Evolutionary conservation across 1,140 invertebrate species (phyloP), one percentile per base, ranked within the genome.

Genomic region (Musca vetustissima): DNA sequence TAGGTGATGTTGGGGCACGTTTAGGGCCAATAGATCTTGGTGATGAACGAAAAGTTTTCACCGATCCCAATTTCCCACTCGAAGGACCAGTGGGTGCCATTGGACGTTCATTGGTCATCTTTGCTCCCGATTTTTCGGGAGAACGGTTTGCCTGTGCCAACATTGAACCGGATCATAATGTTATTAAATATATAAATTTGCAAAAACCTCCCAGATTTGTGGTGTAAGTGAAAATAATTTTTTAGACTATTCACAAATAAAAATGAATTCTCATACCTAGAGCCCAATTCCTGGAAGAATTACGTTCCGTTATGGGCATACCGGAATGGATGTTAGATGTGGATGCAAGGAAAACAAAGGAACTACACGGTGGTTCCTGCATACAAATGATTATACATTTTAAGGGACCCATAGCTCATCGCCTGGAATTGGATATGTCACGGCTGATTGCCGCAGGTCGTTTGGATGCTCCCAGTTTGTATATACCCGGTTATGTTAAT

Each of bases 301-400:
- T 96, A 2, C 86, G 93, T 53, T 84, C 88, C 68, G 89, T 95
- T 2, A 88, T 97, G 88, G 93, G 92, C 2, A 89, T 94, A 49
- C 93, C 94, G 0, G 90, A 93, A 75, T 97, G 94, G 95, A 93
- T 95, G 87, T 76, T 97, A 50, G 90, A 91, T 7, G 90, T 94
- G 11, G 94, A 97, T 83, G 89, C 88, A 43, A 86, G 94, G 14
- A 89, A 91, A 76, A 94, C 93, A 0, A 91, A 90, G 76, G 85
- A 86, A 25, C 85, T 96, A 53, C 89, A 94, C 72, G 86, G 88
- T 71, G 91, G 91, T 55, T 86, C 89, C 67, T 97, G 95, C 76
- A 86, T 96, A n/a, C 94, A 96, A 83, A 87, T 97, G 73, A 86
- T 93, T 43, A 84, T 97, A 68, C 93, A 96, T 81, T 96, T 97